Conservation (phyloP, 2,113 vertebrate genomes). For the Psephotus haematonotus region DNA sequence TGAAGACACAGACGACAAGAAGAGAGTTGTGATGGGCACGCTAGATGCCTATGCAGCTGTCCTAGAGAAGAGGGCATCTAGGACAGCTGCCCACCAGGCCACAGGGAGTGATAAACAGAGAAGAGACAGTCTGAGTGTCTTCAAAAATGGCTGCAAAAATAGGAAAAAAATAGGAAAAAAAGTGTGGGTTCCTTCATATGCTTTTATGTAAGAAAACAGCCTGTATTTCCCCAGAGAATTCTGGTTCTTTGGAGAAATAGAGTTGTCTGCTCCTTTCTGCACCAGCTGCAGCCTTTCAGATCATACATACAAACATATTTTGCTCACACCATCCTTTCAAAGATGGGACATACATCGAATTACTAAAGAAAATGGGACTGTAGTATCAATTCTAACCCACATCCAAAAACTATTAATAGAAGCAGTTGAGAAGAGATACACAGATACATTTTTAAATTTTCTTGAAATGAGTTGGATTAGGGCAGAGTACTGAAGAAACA, state of each 20-base stretch:
- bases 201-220: neutral
- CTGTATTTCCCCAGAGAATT: neutral
- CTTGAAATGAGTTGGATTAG: neutral
- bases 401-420: conserved; percentile 7
- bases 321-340: neutral
- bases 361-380: neutral
- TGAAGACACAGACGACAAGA: neutral
- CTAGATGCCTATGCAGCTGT: neutral
- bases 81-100: neutral
- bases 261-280: neutral
- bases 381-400: neutral
- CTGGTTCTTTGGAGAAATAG: neutral
- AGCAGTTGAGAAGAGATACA: neutral
- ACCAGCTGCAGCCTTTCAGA: neutral
- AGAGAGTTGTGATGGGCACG: neutral
- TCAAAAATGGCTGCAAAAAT: neutral
- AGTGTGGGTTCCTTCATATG: neutral
- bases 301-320: neutral
- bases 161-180: neutral
- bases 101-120: neutral
- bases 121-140: neutral
- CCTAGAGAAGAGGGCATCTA: too few species aligned
- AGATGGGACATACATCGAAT: neutral
- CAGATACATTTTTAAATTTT: neutral
- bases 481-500: neutral